Evolutionary conservation across 2,113 vertebrate genomes (phyloP).

Genomic region (Halcyon malimbica): DNA sequence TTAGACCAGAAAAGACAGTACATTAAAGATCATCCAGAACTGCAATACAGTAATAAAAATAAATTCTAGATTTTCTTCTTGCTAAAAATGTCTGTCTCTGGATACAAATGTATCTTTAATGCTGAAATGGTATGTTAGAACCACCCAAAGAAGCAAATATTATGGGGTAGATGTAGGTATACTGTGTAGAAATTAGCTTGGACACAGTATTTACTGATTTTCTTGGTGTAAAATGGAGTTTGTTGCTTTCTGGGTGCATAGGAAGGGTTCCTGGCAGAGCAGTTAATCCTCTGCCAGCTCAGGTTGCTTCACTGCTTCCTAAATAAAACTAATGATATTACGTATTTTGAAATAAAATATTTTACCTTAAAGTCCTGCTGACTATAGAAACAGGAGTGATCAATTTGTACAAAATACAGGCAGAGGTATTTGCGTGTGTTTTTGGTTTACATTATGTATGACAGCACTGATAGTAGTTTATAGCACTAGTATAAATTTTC

Average conservation of each 20-base stretch:
- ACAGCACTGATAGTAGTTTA: background rate
- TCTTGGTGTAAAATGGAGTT: background rate
- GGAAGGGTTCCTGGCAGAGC: background rate
- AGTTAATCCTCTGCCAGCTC: background rate
- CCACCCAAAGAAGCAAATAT: background rate
- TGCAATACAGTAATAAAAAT: background rate
- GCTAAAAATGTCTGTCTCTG: background rate
- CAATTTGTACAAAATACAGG: background rate
- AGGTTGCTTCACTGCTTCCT: background rate
- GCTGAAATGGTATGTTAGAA: background rate
- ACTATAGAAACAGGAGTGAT: background rate
- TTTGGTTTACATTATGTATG: background rate
- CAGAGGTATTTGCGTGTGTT: background rate
- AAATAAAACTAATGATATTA: background rate
- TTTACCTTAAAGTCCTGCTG: background rate
- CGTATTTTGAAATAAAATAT: background rate
- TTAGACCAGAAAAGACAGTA: background rate
- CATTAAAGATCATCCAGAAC: background rate
- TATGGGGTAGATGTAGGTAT: background rate
- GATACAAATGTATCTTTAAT: background rate
- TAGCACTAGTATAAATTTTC: background rate
- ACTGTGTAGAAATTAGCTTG: background rate
- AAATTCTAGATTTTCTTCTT: background rate
- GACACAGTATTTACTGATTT: background rate
- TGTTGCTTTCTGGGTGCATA: background rate